Percentiles rank a stretch among this genome's conserved stretches.
These are phyloP conservation scores for Lithobates sylvaticus DNA, from an alignment of 2,797 vertebrate species.

Conservation along the genomic window DNA sequence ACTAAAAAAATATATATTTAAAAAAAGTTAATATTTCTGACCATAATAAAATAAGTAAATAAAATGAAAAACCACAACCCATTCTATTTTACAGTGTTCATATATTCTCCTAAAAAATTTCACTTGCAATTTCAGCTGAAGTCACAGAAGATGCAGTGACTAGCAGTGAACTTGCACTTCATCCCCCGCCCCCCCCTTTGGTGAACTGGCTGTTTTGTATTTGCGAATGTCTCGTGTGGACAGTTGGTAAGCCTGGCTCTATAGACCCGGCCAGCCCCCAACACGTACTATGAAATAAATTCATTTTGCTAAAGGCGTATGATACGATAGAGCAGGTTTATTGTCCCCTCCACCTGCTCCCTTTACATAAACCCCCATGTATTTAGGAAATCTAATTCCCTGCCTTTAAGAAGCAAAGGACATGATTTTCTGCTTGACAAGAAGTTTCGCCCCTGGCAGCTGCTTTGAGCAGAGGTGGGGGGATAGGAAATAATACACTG, in stretches of 20 bases:
- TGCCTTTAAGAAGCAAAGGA: conserved; percentile 67
- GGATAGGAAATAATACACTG: conserved; percentile 85
- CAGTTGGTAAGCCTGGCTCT: conserved; percentile 55
- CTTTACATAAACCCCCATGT: conserved; percentile 47
- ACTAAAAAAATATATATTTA: no score
- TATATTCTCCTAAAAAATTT: no score
- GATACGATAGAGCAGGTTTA: conserved; percentile 57
- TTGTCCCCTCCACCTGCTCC: conserved; percentile 63
- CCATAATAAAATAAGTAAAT: no score
- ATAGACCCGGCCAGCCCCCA: conserved; percentile 6
- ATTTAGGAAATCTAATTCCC: conserved; percentile 70
- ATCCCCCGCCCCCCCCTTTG: not conserved
- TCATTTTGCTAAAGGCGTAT: conserved; percentile 55
- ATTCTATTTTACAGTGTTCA: no score
- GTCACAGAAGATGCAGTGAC: no score
- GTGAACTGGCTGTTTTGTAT: conserved; percentile 15
- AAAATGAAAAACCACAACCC: no score
- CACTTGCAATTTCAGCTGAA: no score
- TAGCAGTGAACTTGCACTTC: no score
- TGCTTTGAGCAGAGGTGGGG: conserved; percentile 76
- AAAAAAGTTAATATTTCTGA: no score
- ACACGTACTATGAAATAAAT: conserved; percentile 30
- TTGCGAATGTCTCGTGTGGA: not conserved
- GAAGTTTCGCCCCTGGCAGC: conserved; percentile 71
- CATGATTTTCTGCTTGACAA: conserved; percentile 69